These are phyloP conservation scores for Oreochromis tanganicae DNA, from an alignment of 2,113 vertebrate species.

Conservation along the genomic window DNA sequence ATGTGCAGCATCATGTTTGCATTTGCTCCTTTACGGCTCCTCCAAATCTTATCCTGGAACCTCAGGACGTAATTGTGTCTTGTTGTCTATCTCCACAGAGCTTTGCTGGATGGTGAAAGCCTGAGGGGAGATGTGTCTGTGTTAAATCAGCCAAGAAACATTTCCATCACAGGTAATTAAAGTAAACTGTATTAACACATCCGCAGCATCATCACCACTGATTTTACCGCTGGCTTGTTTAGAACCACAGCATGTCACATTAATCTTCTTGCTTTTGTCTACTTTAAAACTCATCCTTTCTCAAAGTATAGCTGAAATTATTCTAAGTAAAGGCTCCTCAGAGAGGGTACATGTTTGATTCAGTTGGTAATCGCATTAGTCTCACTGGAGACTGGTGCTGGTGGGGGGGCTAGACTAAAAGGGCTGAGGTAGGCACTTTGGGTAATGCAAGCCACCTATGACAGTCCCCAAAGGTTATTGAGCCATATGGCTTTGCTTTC, in stretches of 20 bases:
- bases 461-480: slow-evolving; percentile 52
- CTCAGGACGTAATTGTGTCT: neutral
- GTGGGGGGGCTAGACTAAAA: neutral
- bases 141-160: slow-evolving; percentile 23
- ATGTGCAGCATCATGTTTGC: neutral
- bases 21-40: neutral
- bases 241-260: neutral
- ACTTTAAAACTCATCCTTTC: neutral
- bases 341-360: neutral
- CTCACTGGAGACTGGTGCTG: neutral
- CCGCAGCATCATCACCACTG: neutral
- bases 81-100: slow-evolving; percentile 52
- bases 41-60: neutral
- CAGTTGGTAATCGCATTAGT: slow-evolving; percentile 2
- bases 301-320: neutral
- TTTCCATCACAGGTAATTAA: slow-evolving; percentile 44
- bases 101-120: slow-evolving; percentile 66
- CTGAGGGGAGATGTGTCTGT: slow-evolving; percentile 7
- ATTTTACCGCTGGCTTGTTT: neutral
- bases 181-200: neutral
- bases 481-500: slow-evolving; percentile 64
- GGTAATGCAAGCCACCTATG: slow-evolving; percentile 50
- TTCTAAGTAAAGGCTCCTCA: slow-evolving; percentile 8
- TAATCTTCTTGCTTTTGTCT: neutral
- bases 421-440: slow-evolving; percentile 42